Evolutionary conservation across 92 coral and sea anemone genomes (phyloP), one percentile per base, ranked within the genome.

Genomic region (Epizoanthus rinbou): DNA sequence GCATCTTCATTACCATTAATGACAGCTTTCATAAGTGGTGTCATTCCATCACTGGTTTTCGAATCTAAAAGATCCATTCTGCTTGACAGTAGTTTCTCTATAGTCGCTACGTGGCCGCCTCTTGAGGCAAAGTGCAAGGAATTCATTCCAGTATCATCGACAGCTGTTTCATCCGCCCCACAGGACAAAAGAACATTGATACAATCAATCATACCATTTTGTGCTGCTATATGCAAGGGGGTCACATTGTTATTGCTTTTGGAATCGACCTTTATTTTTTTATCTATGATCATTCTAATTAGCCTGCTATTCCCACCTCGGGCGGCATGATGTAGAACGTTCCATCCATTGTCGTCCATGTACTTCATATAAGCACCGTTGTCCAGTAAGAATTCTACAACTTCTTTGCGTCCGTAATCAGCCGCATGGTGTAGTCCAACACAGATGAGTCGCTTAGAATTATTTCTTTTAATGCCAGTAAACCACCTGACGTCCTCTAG

Each of bases 51-150:
- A 19, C 24, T 74, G 22, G 97, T 94, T 69, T 75, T 86, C 43
- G 84, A 85, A 68, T 87, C 89, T 53, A 92, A 91, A 65, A 86
- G 87, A 19, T 93, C 87, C n/a, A 58, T 71, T 33, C 82, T 84
- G 47, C 84, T 78, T 69, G 65, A 73, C 7, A 91, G 74, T 57
- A 92, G 69, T 47, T 85, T 75, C 31, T 93, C 83, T 65, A 91
- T 91, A 23, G 87, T 90, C 3, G 83, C 71, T 3, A 88, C 74
- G 43, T 93, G 88, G 22, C 94, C 94, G 5, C 94, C 97, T 18
- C 76, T 70, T 63, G 94, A 79, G 2, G 92, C 94, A 90, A 93
- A 93, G 70, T 93, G 97, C 31, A 93, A 75, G 18, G 91, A 89
- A 18, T 93, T 87, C 89, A 86, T 80, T 6, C 94, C 94, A 53